These are phyloP conservation scores for Anoura caudifer DNA, from an alignment of 2,113 vertebrate genomes.

Conservation along the genomic window DNA sequence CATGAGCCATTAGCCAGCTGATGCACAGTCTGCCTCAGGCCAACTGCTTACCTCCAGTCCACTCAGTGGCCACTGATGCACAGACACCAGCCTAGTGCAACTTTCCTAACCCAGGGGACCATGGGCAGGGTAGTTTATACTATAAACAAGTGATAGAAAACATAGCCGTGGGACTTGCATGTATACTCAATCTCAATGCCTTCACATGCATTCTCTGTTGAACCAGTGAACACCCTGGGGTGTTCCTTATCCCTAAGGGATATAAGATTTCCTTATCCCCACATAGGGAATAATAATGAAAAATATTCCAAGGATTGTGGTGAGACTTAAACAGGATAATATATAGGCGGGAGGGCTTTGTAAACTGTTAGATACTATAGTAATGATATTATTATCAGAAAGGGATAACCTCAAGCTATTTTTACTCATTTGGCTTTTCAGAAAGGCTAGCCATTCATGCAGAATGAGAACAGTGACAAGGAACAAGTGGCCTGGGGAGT, in stretches of 20 bases:
- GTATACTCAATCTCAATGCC: background rate
- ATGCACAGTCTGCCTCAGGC: background rate
- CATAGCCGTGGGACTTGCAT: background rate
- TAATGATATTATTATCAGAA: background rate
- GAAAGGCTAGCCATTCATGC: background rate
- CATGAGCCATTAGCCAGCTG: background rate
- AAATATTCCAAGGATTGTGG: background rate
- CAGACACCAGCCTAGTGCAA: background rate
- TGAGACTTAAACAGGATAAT: background rate
- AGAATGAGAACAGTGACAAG: background rate
- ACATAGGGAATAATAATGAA: background rate
- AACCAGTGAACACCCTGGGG: background rate
- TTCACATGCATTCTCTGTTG: background rate
- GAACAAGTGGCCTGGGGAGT: background rate
- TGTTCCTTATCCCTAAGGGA: too few species aligned
- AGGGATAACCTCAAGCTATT: background rate
- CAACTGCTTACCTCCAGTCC: background rate
- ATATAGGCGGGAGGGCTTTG: background rate
- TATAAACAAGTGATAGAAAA: background rate
- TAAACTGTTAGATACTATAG: conserved; percentile 9
- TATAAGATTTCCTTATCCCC: background rate
- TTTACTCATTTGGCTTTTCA: background rate
- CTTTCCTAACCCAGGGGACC: background rate
- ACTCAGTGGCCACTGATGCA: background rate
- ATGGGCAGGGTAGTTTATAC: background rate